Base-by-base conservation (phyloP, 2,888 invertebrate species). In the Cheilosia scutellata region DNA sequence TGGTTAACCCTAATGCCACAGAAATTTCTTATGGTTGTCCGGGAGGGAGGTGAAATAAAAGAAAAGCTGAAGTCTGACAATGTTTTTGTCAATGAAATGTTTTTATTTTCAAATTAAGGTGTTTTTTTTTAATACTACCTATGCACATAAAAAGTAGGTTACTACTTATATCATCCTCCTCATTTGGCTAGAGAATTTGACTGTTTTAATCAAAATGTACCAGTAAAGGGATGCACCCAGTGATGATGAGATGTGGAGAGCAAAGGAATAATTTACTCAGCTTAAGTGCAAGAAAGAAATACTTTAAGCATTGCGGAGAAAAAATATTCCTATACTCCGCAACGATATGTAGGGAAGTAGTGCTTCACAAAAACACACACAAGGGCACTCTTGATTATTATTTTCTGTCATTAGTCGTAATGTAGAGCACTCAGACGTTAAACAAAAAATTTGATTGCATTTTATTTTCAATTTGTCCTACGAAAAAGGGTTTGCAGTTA, bases 51-150 rank as follows among this genome's bases (percentile, higher is more conserved):
- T 49, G 20, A 57, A 51, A 25, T 29, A 29, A 29, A 29, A 47
- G 53, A 16, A 70, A 65, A 63, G 13, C 37, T 7, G 20, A 9
- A 66, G 31, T 63, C 55, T 68, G 44, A 51, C 51, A 70, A 44
- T 51, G 77, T 77, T 71, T 65, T 72, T 82, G 51, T 65, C 33
- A 66, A 65, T 82, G 77, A 82, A 77, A 60, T 77, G 72, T 1
- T 1, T 11, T 4, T 72, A 60, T 44, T 77, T 77, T 71, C 77
- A 65, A 82, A 82, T 77, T 82, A 82, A 63, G 53, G 57, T 16
- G 29, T 29, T 1, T 13, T 9, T 13, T 58, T 40, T 82, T 62
- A 40, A 9, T 37, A 33, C 37, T 44, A 44, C 42, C 58, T 33
- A 60, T 20, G 40, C 20, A n/a, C n/a, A 31, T 13, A 44, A 33